Percentiles rank a stretch among this genome's conserved stretches.
Evolutionary conservation across 2,113 vertebrate genomes (phyloP).

Genomic region (Redunca redunca): DNA sequence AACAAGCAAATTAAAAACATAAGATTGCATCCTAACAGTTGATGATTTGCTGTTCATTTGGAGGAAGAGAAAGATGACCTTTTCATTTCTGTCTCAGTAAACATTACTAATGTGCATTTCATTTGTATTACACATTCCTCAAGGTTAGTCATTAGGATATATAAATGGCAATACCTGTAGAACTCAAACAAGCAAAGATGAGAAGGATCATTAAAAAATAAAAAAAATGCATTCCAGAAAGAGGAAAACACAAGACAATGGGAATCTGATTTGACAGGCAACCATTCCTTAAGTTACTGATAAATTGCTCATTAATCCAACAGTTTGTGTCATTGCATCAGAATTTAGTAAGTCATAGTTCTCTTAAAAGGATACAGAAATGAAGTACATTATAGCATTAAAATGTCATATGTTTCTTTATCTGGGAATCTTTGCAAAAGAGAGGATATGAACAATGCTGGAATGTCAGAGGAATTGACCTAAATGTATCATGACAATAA

Average conservation of each 20-base stretch:
- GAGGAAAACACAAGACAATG: not conserved
- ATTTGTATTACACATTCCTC: not conserved
- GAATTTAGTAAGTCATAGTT: not conserved
- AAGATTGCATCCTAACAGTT: not conserved
- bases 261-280: not conserved
- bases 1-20: not conserved
- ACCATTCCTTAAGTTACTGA: conserved; percentile 8
- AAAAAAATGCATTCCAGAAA: not conserved
- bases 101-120: not conserved
- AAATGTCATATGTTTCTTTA: not conserved
- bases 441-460: not conserved
- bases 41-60: not conserved
- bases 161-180: not conserved
- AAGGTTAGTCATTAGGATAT: not conserved
- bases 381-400: not conserved
- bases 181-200: not conserved
- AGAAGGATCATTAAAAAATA: not conserved
- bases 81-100: not conserved
- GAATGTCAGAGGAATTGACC: not conserved
- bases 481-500: not conserved
- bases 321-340: not conserved
- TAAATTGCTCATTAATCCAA: conserved; percentile 6
- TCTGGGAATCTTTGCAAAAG: not conserved
- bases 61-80: not conserved
- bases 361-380: not conserved